phyloP scores from a whole-genome alignment of 2,113 vertebrate species.

The Siphamia tubifer region DNA sequence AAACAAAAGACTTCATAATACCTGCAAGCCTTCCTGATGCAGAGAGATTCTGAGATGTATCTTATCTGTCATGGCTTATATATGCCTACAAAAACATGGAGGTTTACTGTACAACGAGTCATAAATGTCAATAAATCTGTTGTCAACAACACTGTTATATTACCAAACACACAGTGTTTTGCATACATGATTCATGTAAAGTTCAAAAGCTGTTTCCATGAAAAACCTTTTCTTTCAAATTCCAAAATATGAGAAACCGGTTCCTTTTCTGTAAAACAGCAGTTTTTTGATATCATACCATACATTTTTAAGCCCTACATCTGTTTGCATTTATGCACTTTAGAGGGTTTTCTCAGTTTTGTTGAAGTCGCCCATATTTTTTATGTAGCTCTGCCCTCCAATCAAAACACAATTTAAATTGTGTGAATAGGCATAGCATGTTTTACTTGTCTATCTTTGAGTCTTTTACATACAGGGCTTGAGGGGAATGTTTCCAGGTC shows the following conservation, averaged over 20 bases:
- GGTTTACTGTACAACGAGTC: constrained; percentile 50
- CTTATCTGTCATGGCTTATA: constrained; percentile 44
- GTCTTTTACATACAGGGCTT: not conserved
- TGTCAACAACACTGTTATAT: constrained; percentile 37
- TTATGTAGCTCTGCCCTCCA: not conserved
- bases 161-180: constrained; percentile 56
- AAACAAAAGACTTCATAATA: not conserved
- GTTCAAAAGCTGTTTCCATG: constrained; percentile 51
- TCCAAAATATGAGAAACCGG: constrained; percentile 32
- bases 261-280: constrained; percentile 17
- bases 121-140: constrained; percentile 67
- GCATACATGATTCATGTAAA: constrained; percentile 51
- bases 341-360: not conserved
- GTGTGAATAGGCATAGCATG: not conserved
- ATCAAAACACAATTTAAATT: not conserved
- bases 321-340: not conserved
- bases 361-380: not conserved
- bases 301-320: not conserved
- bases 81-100: constrained; percentile 26
- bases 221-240: constrained; percentile 1
- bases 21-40: constrained; percentile 46
- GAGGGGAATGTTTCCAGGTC: constrained; percentile 2
- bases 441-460: not conserved
- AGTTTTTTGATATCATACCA: constrained; percentile 14
- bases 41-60: constrained; percentile 2